Evolutionary conservation across 2,113 vertebrate genomes (phyloP).

Genomic region (Pseudolaguvia tuberculata): DNA sequence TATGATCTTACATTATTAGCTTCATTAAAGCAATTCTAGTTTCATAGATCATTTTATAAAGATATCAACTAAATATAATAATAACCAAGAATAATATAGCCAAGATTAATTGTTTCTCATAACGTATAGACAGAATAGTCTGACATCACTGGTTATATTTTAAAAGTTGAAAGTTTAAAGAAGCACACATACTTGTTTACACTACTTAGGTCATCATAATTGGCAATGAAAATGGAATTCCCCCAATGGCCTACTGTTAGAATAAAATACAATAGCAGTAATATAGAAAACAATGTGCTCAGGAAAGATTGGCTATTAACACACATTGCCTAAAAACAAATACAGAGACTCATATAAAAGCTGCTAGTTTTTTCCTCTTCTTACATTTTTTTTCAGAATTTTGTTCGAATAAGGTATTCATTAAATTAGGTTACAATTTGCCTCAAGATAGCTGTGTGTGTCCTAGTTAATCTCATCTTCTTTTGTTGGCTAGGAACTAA

Average conservation of each 20-base stretch:
- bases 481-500: slow-evolving; percentile 5
- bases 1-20: too few relatives aligned
- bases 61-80: too few relatives aligned
- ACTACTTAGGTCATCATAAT: slow-evolving; percentile 26
- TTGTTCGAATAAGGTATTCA: neutral
- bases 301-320: slow-evolving; percentile 8
- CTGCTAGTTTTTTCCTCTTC: neutral
- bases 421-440: slow-evolving; percentile 3
- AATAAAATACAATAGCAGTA: neutral
- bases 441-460: slow-evolving; percentile 20
- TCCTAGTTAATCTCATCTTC: slow-evolving; percentile 44
- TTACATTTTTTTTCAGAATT: neutral
- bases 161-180: neutral
- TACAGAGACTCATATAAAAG: neutral
- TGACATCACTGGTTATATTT: neutral
- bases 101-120: neutral
- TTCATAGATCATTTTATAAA: too few relatives aligned
- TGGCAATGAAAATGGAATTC: slow-evolving; percentile 32
- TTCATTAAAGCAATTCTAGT: too few relatives aligned
- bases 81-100: neutral
- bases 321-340: slow-evolving; percentile 18
- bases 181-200: slow-evolving; percentile 1
- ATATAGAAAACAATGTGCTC: slow-evolving; percentile 7
- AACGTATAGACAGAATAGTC: neutral
- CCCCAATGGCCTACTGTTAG: slow-evolving; percentile 10